Evolutionary conservation across 2,113 vertebrate genomes (phyloP).

Genomic region (Pseudorasbora parva): DNA sequence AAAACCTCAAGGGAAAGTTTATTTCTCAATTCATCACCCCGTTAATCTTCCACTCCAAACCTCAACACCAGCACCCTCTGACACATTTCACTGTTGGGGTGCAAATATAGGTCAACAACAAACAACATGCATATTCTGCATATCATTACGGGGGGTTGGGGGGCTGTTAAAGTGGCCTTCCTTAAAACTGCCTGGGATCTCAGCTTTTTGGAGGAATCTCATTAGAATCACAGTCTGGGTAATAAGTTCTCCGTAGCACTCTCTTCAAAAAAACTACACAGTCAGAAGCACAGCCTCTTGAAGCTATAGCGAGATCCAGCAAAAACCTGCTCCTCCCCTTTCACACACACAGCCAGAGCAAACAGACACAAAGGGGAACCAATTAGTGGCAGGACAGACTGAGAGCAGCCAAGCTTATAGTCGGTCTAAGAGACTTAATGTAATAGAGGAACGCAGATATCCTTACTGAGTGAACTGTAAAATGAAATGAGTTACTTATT

Average conservation of each 20-base stretch:
- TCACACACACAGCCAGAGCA: conserved; percentile 40
- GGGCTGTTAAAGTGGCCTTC: not conserved
- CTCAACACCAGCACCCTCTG: not conserved
- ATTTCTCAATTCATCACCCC: too few relatives aligned
- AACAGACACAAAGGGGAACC: conserved; percentile 28
- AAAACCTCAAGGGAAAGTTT: too few relatives aligned
- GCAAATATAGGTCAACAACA: conserved; percentile 72
- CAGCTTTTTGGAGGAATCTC: not conserved
- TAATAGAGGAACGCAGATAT: not conserved
- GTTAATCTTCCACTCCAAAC: not conserved
- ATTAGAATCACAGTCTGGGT: not conserved
- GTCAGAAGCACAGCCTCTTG: conserved; percentile 28
- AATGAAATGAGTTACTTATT: not conserved
- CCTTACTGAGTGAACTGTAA: not conserved
- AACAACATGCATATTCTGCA: conserved; percentile 53
- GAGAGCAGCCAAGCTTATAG: conserved; percentile 10
- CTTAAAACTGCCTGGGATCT: not conserved
- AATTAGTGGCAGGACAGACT: conserved; percentile 23
- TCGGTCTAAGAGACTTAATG: not conserved
- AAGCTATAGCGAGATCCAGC: not conserved
- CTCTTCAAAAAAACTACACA: conserved; percentile 3
- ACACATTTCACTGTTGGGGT: conserved; percentile 20
- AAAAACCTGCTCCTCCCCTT: conserved; percentile 13
- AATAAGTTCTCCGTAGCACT: conserved; percentile 17
- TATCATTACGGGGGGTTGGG: conserved; percentile 28